These are phyloP conservation scores for Anorthoa munda DNA, from an alignment of 2,888 invertebrate genomes.

Conservation along the genomic window DNA sequence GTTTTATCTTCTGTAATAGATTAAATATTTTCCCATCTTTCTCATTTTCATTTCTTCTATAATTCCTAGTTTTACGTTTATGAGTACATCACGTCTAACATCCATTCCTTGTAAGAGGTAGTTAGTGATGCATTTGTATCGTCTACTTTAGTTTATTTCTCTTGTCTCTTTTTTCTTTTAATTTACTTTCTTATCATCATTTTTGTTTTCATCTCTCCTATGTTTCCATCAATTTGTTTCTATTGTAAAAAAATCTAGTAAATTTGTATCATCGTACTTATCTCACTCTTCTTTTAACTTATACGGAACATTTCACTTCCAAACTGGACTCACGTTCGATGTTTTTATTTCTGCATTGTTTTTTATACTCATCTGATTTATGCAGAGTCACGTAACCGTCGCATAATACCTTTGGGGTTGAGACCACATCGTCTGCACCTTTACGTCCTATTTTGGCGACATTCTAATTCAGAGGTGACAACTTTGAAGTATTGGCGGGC, in stretches of 20 bases:
- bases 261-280: too few species aligned
- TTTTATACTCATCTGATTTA: conserved; percentile 73
- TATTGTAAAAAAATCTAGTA: too few species aligned
- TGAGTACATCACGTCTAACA: neutral
- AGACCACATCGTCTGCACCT: conserved; percentile 57
- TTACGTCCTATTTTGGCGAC: conserved; percentile 54
- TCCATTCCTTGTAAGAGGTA: neutral
- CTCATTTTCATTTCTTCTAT: neutral
- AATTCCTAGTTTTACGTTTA: neutral
- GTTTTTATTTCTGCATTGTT: conserved; percentile 67
- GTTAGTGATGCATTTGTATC: too few species aligned
- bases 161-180: too few species aligned
- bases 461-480: conserved; percentile 61
- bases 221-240: too few species aligned
- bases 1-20: too few species aligned
- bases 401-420: conserved; percentile 71
- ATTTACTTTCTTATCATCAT: too few species aligned
- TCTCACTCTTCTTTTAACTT: neutral
- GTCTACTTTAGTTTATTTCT: too few species aligned
- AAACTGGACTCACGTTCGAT: conserved; percentile 38
- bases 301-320: conserved; percentile 60
- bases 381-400: conserved; percentile 80
- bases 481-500: conserved; percentile 53
- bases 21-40: too few species aligned
- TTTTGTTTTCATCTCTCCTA: too few species aligned